Evolutionary conservation across 2,888 invertebrate species (phyloP).

Genomic region (Latrodectus elegans): DNA sequence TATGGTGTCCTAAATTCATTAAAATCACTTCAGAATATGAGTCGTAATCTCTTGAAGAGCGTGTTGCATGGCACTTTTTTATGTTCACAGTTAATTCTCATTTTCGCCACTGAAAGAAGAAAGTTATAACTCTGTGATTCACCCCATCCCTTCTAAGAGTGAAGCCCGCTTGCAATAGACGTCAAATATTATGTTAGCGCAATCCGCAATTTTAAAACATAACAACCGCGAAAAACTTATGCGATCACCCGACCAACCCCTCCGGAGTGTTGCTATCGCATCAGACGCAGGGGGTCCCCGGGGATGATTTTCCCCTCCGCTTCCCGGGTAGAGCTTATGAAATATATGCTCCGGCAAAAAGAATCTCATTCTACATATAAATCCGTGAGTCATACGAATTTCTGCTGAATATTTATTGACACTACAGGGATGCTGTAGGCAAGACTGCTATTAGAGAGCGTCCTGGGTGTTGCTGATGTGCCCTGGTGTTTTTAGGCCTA

Average conservation of each 20-base stretch:
- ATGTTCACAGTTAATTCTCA: too few relatives aligned
- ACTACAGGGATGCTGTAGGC: slow-evolving; percentile 29
- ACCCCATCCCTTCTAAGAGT: too few relatives aligned
- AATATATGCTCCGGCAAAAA: slow-evolving; percentile 32
- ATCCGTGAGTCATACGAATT: slow-evolving; percentile 38
- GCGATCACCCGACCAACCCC: not conserved
- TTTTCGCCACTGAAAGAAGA: too few relatives aligned
- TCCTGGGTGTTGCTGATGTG: not conserved
- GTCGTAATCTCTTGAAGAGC: too few relatives aligned
- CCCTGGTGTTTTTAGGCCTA: not conserved
- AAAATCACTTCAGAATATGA: too few relatives aligned
- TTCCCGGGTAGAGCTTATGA: slow-evolving; percentile 8
- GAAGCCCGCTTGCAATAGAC: not conserved
- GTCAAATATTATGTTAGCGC: not conserved
- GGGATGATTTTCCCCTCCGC: not conserved
- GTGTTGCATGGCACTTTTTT: too few relatives aligned
- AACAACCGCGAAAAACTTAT: slow-evolving; percentile 24
- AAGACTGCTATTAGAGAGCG: not conserved
- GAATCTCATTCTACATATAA: slow-evolving; percentile 2
- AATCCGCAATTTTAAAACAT: slow-evolving; percentile 14
- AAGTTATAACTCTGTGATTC: too few relatives aligned
- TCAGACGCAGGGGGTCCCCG: slow-evolving; percentile 44
- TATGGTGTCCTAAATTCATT: too few relatives aligned
- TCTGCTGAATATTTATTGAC: slow-evolving; percentile 65
- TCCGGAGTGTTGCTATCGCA: slow-evolving; percentile 34